phyloP scores from a whole-genome alignment of 2,113 vertebrate species.

The Prinia subflava region DNA sequence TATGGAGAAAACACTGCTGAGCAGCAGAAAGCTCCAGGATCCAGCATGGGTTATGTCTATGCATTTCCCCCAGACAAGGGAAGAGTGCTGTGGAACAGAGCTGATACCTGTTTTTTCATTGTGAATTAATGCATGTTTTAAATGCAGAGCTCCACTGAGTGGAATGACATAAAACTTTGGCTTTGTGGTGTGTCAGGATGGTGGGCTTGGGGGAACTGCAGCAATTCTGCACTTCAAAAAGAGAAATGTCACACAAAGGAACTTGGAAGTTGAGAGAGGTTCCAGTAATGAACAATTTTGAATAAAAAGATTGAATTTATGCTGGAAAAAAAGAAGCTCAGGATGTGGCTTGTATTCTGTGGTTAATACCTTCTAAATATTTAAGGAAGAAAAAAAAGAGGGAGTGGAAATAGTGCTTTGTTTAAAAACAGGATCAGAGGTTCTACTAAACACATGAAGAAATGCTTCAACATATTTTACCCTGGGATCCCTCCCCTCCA shows the following conservation, averaged over 20 bases:
- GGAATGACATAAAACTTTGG: background rate
- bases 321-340: background rate
- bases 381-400: background rate
- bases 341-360: background rate
- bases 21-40: background rate
- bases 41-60: background rate
- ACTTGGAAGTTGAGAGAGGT: background rate
- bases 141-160: background rate
- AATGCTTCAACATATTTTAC: background rate
- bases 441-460: background rate
- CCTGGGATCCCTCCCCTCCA: background rate
- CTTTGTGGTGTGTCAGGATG: background rate
- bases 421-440: background rate
- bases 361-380: constrained; percentile 17
- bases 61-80: background rate
- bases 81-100: background rate
- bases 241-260: background rate
- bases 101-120: background rate
- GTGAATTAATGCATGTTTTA: background rate
- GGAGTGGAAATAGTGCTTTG: background rate
- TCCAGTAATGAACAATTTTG: background rate
- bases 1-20: background rate
- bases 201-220: rapidly evolving
- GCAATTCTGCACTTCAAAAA: background rate
- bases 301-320: background rate